Conservation (phyloP, 2,797 vertebrate species). For the Prionace glauca region DNA sequence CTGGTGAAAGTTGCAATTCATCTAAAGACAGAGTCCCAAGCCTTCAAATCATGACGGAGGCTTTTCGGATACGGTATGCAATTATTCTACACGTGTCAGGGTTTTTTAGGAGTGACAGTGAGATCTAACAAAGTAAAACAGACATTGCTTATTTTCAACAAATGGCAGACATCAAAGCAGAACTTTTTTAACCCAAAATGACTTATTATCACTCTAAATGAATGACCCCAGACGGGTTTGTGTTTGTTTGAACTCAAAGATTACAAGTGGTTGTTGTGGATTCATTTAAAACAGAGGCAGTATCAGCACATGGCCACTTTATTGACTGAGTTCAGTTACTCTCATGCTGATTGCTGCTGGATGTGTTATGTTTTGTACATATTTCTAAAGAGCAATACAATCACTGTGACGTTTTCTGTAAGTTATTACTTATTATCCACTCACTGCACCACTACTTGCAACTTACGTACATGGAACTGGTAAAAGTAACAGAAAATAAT, state of each 20-base stretch:
- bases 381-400: not conserved
- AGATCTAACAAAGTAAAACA: not conserved
- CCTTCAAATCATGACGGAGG: not conserved
- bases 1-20: not conserved
- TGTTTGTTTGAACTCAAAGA: not conserved
- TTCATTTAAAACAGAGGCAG: not conserved
- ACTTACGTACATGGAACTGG: no score
- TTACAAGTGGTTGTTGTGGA: not conserved
- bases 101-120: not conserved
- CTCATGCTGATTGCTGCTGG: not conserved
- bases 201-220: not conserved
- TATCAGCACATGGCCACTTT: not conserved
- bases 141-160: not conserved
- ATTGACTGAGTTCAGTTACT: not conserved
- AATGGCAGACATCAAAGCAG: not conserved
- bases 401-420: not conserved
- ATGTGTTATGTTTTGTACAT: not conserved
- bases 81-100: not conserved
- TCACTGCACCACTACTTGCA: not conserved
- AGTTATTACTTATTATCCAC: not conserved
- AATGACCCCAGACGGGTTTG: not conserved
- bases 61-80: not conserved
- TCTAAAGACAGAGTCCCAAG: not conserved
- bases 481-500: not conserved
- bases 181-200: not conserved